These are phyloP conservation scores for Pseudeuparius sepicola DNA, from an alignment of 2,888 invertebrate genomes.

Conservation along the genomic window DNA sequence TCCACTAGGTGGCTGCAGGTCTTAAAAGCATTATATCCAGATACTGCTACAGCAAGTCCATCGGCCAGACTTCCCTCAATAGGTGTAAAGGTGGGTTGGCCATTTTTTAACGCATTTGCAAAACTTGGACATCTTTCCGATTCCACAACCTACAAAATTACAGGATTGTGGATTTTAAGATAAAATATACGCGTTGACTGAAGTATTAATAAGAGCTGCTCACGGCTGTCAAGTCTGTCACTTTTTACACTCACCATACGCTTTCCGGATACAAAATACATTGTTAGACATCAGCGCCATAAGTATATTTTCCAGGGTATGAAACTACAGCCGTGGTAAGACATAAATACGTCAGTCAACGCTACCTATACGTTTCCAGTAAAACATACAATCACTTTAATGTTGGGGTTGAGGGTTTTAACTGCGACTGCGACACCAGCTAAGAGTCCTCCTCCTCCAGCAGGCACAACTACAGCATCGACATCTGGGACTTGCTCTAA, in stretches of 20 bases:
- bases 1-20: constrained; percentile 67
- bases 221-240: too few species aligned
- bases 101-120: constrained; percentile 55
- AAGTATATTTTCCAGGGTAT: too few species aligned
- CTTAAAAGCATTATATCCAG: constrained; percentile 75
- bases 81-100: constrained; percentile 56
- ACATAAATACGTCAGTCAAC: too few species aligned
- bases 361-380: too few species aligned
- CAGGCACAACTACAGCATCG: constrained; percentile 78
- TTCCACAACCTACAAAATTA: constrained; percentile 62
- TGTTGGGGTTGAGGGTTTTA: constrained; percentile 67
- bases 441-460: constrained; percentile 80
- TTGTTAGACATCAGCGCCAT: too few species aligned
- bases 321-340: too few species aligned
- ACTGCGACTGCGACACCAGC: constrained; percentile 80
- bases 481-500: constrained; percentile 74
- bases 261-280: too few species aligned
- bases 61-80: constrained; percentile 74
- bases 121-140: constrained; percentile 83
- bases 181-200: too few species aligned
- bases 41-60: constrained; percentile 78
- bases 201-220: too few species aligned
- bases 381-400: constrained; percentile 63
- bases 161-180: too few species aligned
- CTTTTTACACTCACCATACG: too few species aligned